Conservation (phyloP, 2,888 invertebrate genomes). For the Ashinkailepas kermadecensis region DNA sequence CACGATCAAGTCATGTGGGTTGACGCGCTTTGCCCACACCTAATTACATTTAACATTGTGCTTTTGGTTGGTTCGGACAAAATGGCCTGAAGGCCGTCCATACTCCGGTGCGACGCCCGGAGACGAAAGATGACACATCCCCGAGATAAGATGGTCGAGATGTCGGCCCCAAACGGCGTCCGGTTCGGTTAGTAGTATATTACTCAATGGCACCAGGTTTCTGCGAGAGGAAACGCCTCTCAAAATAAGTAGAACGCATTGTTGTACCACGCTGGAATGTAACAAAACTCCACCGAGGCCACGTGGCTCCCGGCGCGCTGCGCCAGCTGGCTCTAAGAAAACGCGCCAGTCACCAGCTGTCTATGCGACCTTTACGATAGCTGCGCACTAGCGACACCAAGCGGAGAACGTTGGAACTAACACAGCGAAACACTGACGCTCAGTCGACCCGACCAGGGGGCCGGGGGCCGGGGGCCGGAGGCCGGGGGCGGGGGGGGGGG, state of each 20-base stretch:
- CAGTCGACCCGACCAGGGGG: background rate
- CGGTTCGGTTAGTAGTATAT: background rate
- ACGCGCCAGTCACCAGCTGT: background rate
- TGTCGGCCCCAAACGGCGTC: too few species aligned
- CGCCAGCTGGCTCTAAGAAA: background rate
- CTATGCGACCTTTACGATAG: background rate
- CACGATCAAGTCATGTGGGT: too few species aligned
- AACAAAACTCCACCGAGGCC: background rate
- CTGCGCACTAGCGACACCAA: background rate
- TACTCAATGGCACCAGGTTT: background rate
- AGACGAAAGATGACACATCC: too few species aligned
- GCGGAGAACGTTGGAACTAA: background rate
- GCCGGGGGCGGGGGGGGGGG: too few species aligned
- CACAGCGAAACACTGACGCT: background rate
- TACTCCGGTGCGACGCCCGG: too few species aligned
- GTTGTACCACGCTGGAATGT: background rate
- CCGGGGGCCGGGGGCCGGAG: too few species aligned
- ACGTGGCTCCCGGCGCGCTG: background rate
- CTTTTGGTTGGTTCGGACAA: too few species aligned
- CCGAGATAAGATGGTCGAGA: too few species aligned
- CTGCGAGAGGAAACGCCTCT: background rate
- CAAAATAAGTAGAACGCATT: background rate
- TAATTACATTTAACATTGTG: too few species aligned
- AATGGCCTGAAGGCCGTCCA: too few species aligned
- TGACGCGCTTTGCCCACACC: too few species aligned